Evolutionary conservation across 2,113 vertebrate species (phyloP).

Genomic region (Bucco capensis): DNA sequence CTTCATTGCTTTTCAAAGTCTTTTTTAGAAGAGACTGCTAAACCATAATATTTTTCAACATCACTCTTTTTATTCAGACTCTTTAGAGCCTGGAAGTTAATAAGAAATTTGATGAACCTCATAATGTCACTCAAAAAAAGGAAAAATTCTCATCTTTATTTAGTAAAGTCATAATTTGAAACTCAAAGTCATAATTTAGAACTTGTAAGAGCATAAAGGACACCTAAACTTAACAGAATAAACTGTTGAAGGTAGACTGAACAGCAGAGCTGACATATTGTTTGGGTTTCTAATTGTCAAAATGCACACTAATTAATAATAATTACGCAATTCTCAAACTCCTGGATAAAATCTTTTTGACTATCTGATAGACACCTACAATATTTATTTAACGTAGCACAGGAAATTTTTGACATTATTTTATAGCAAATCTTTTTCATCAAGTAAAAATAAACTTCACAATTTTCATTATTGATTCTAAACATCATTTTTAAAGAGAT

Average conservation of each 20-base stretch:
- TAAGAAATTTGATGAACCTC: slow-evolving; percentile 49
- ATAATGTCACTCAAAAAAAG: slow-evolving; percentile 44
- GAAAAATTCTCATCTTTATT: slow-evolving; percentile 52
- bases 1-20: slow-evolving; percentile 6
- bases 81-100: slow-evolving; percentile 48
- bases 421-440: not conserved
- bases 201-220: slow-evolving; percentile 27
- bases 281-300: not conserved
- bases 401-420: not conserved
- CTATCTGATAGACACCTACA: not conserved
- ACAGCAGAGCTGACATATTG: not conserved
- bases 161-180: slow-evolving; percentile 32
- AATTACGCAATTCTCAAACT: not conserved
- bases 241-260: not conserved
- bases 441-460: not conserved
- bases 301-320: not conserved
- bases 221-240: slow-evolving; percentile 8
- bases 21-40: not conserved
- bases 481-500: not conserved
- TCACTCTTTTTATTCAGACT: slow-evolving; percentile 31
- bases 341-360: not conserved
- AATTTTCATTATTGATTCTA: not conserved
- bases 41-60: not conserved
- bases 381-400: not conserved
- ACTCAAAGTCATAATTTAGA: slow-evolving; percentile 32